Percentiles rank a stretch among this genome's conserved stretches.
phyloP scores from a whole-genome alignment of 1,140 invertebrate species.

The Cheumatopsyche charites region DNA sequence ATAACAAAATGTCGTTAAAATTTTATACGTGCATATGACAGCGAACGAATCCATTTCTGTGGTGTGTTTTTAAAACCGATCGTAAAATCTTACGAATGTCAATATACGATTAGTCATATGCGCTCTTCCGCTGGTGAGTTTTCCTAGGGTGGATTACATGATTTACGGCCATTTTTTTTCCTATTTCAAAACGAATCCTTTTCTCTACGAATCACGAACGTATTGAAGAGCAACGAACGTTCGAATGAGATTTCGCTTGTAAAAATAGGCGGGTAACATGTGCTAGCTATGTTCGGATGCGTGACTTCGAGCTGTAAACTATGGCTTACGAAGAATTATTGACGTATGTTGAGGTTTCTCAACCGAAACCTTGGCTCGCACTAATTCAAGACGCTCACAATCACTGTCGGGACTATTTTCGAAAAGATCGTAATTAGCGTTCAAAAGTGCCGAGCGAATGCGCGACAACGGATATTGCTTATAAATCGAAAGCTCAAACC shows the following conservation, averaged over 20 bases:
- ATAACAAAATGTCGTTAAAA: slow-evolving; percentile 19
- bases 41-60: slow-evolving; percentile 7
- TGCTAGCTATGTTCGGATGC: slow-evolving; percentile 31
- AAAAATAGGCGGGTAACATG: slow-evolving; percentile 33
- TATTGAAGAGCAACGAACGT: not conserved
- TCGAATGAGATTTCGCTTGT: slow-evolving; percentile 16
- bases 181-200: not conserved
- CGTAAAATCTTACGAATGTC: slow-evolving; percentile 19
- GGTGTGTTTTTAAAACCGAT: slow-evolving; percentile 7
- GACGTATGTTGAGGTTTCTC: slow-evolving; percentile 23
- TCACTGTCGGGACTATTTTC: not conserved
- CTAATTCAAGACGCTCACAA: slow-evolving; percentile 18
- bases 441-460: too few relatives aligned
- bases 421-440: too few relatives aligned
- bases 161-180: slow-evolving; percentile 1
- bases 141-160: not conserved
- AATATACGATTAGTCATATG: slow-evolving; percentile 18
- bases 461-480: too few relatives aligned
- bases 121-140: not conserved
- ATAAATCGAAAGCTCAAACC: too few relatives aligned
- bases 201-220: slow-evolving; percentile 1
- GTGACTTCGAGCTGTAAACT: slow-evolving; percentile 30
- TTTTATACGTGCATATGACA: slow-evolving; percentile 1
- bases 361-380: slow-evolving; percentile 16
- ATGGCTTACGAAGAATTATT: slow-evolving; percentile 36